Evolutionary conservation across 2,113 vertebrate genomes (phyloP).

Genomic region (Phoenicopterus ruber): DNA sequence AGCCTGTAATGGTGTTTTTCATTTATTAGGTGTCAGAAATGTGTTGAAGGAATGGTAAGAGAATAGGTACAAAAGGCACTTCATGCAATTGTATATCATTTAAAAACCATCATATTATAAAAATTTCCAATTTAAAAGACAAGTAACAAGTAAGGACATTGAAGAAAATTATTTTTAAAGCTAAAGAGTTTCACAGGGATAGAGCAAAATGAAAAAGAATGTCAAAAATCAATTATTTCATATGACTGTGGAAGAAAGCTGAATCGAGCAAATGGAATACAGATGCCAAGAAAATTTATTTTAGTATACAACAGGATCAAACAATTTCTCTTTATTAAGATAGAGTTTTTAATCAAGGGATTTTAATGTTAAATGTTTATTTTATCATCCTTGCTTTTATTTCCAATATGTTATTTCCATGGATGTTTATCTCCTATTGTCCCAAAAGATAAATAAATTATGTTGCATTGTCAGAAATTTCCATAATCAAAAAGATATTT

Average conservation of each 20-base stretch:
- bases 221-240: not conserved
- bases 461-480: not conserved
- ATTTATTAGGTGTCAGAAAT: conserved; percentile 15
- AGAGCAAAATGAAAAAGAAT: not conserved
- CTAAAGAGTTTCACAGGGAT: not conserved
- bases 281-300: not conserved
- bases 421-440: not conserved
- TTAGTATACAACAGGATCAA: not conserved
- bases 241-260: not conserved
- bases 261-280: not conserved
- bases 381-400: not conserved
- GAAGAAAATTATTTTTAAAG: conserved; percentile 24
- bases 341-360: not conserved
- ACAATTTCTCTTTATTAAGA: not conserved
- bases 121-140: not conserved
- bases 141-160: not conserved
- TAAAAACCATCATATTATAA: not conserved
- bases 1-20: conserved; percentile 15
- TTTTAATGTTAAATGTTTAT: not conserved
- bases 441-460: not conserved
- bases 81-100: not conserved
- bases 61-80: not conserved
- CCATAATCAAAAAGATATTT: not conserved
- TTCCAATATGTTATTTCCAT: not conserved
- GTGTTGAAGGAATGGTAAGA: not conserved